These are phyloP conservation scores for Notocelia uddmanniana DNA, from an alignment of 2,888 invertebrate species.

Conservation along the genomic window DNA sequence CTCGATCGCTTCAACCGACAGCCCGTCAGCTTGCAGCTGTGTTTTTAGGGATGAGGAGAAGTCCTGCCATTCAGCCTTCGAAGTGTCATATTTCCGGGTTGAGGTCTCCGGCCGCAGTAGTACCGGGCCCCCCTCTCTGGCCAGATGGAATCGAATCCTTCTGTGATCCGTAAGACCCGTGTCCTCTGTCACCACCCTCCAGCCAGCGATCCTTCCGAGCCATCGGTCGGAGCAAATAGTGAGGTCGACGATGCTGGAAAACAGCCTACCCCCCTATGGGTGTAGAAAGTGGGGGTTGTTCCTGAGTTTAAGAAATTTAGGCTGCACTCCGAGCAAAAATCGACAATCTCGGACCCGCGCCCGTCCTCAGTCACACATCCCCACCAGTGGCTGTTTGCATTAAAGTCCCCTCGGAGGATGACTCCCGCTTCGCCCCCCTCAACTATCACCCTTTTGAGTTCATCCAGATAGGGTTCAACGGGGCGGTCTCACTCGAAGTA, in stretches of 20 bases:
- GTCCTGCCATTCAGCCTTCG: neutral
- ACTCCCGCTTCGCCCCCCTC: no score
- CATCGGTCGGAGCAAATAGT: neutral
- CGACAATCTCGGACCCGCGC: neutral
- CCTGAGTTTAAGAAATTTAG: neutral
- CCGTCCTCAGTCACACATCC: neutral
- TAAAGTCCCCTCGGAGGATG: neutral
- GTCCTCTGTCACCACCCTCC: neutral
- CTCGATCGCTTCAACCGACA: neutral
- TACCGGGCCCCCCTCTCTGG: neutral
- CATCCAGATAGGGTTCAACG: neutral
- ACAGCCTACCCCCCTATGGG: neutral
- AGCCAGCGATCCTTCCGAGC: neutral
- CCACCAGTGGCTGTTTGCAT: conserved; percentile 5
- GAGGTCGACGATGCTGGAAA: neutral
- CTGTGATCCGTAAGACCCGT: neutral
- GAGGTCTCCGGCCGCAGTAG: neutral
- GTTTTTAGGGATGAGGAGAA: neutral
- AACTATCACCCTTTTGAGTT: neutral
- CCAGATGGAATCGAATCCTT: neutral
- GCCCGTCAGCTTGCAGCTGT: neutral
- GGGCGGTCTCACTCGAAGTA: neutral
- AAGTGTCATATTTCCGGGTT: neutral
- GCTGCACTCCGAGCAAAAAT: neutral
- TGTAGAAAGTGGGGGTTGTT: neutral